Evolutionary conservation across 2,888 invertebrate genomes (phyloP).

Genomic region (Lobophora halterata): DNA sequence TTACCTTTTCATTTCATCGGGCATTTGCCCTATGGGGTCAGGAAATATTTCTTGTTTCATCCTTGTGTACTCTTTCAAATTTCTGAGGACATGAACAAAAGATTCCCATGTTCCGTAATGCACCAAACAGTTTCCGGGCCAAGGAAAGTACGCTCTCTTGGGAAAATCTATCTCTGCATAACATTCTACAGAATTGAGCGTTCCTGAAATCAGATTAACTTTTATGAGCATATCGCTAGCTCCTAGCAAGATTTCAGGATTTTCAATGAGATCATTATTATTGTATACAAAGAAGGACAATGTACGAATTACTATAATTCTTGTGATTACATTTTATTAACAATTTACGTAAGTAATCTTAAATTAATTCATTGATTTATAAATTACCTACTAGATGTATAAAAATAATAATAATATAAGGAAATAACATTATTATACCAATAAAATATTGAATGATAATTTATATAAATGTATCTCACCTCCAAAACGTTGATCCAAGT

Average conservation of each 20-base stretch:
- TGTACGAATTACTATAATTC: no score
- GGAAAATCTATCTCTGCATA: conserved; percentile 48
- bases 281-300: no score
- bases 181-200: conserved; percentile 46
- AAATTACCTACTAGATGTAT: no score
- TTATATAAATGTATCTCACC: no score
- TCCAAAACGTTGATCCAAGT: conserved; percentile 47
- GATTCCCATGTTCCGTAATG: conserved; percentile 60
- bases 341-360: no score
- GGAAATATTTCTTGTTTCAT: conserved; percentile 44
- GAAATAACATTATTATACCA: no score
- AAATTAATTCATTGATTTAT: no score
- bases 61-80: conserved; percentile 36
- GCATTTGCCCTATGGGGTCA: conserved; percentile 28
- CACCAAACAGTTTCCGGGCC: conserved; percentile 40
- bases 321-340: no score
- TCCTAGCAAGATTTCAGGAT: no score
- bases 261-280: no score
- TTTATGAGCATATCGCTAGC: not conserved
- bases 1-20: conserved; percentile 45
- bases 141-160: conserved; percentile 45
- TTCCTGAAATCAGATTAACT: conserved; percentile 38
- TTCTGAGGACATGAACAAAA: conserved; percentile 44
- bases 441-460: no score
- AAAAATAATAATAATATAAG: no score